phyloP scores from a whole-genome alignment of 2,888 invertebrate species.

The Pterostichus madidus region DNA sequence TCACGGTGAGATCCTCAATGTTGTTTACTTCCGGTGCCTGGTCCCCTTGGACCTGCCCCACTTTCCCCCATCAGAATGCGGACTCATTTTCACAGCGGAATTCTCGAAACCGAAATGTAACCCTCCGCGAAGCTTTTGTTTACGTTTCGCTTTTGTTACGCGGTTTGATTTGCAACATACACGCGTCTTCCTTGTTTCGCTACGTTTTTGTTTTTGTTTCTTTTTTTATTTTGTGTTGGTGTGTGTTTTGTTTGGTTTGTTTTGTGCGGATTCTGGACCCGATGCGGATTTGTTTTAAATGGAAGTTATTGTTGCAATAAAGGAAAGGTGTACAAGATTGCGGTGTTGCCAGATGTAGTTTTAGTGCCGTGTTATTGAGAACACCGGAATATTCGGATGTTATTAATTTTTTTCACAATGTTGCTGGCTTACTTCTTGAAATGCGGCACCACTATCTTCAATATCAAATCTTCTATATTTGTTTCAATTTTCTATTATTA shows the following conservation, averaged over 20 bases:
- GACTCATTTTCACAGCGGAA: neutral
- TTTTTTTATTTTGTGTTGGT: conserved; percentile 23
- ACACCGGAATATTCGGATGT: no score
- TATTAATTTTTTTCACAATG: no score
- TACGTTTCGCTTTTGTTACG: conserved; percentile 55
- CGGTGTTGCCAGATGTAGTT: neutral
- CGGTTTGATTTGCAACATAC: conserved; percentile 49
- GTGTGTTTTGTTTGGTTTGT: conserved; percentile 50
- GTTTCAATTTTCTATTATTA: no score
- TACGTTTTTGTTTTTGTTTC: conserved; percentile 9
- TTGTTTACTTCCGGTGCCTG: conserved; percentile 50
- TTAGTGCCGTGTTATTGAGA: no score
- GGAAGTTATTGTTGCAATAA: conserved; percentile 62
- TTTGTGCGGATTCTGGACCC: conserved; percentile 43
- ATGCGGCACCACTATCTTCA: no score
- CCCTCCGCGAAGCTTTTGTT: conserved; percentile 46
- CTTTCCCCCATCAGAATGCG: conserved; percentile 13
- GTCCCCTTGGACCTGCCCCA: conserved; percentile 46
- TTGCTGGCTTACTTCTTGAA: no score
- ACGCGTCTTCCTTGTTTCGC: conserved; percentile 41
- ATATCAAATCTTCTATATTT: no score
- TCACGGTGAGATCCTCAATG: conserved; percentile 26
- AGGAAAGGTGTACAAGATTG: conserved; percentile 57
- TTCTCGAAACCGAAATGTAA: conserved; percentile 8
- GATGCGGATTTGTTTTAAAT: conserved; percentile 57